phyloP scores from a whole-genome alignment of 2,797 vertebrate genomes.

The Danionella dracula region DNA sequence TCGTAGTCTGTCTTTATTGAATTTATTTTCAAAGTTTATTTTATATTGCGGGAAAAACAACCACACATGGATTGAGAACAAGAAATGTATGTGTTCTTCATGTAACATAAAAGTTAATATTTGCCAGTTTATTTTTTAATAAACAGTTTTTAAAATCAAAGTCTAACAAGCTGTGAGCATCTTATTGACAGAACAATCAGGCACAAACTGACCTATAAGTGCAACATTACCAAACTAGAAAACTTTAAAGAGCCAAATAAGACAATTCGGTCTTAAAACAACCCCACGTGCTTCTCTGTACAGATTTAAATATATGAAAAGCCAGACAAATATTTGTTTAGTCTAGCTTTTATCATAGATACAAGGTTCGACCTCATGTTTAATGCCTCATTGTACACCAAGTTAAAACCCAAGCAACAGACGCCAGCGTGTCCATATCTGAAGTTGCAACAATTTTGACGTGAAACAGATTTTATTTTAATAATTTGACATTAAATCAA shows the following conservation, averaged over 20 bases:
- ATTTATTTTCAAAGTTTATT: no score
- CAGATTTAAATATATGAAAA: background rate
- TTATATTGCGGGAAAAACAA: no score
- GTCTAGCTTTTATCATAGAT: background rate
- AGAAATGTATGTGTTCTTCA: no score
- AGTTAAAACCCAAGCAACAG: background rate
- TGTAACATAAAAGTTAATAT: no score
- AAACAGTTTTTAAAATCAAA: no score
- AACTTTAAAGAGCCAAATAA: conserved; percentile 42
- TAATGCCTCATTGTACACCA: no score
- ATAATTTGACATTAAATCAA: background rate
- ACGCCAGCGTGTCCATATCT: background rate
- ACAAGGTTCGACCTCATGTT: background rate
- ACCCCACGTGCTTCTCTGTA: background rate
- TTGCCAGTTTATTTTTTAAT: no score
- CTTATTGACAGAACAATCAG: conserved; percentile 53
- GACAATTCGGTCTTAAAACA: background rate
- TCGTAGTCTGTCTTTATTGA: no score
- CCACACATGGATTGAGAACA: no score
- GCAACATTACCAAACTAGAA: conserved; percentile 60
- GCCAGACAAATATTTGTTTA: background rate
- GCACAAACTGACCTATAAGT: conserved; percentile 52
- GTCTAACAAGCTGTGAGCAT: conserved; percentile 32
- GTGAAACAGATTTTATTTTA: no score
- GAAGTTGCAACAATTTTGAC: background rate